Base-by-base conservation (phyloP, 2,113 vertebrate genomes). In the Nibea coibor region DNA sequence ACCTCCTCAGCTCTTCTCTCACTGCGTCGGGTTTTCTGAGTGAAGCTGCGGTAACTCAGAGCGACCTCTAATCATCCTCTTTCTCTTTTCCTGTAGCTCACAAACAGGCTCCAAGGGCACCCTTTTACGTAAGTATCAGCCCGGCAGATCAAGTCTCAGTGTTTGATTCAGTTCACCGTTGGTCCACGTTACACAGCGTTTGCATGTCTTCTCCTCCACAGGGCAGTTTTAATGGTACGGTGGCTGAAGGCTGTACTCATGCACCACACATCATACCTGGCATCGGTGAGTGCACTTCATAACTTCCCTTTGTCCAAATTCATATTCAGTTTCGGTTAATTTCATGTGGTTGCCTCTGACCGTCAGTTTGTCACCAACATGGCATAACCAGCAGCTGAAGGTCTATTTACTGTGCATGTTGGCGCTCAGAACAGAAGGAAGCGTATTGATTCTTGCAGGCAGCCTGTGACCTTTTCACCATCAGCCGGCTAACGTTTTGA, bases 171-270 rank as follows among this genome's bases (percentile, higher is more conserved):
- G 28, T 50, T 22, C 12, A 19, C 58, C 10, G 11, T 72, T 51
- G 16, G 59, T 62, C 14, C 58, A 76, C 50, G 56, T 64, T 7
- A 81, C 53, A 78, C 66, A 45, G 43, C 10, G 4, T 35, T 4
- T 51, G 0, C 14, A 3, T 70, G 24, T 72, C 9, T 57, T 66
- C 19, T 12, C 53, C 59, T 67, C 70, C 84, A 15, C 92, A 99
- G 97, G 94, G 97, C 97, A 15, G 82, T 95, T 76, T 68, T 97
- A 81, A 97, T 97, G 95, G 96, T 99, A 48, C 96, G 95, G 63
- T 99, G 98, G 98, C 88, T 99, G 47, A 99, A 97, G 82, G 96
- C 96, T 20, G 96, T 99, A 56, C 93, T 99, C 26, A 94, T 95
- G 16, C 93, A 97, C 47, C 98, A 99, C 82, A 97, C 97, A n/a